Evolutionary conservation across 2,888 invertebrate species (phyloP).

Genomic region (Kryphioiulus occultus): DNA sequence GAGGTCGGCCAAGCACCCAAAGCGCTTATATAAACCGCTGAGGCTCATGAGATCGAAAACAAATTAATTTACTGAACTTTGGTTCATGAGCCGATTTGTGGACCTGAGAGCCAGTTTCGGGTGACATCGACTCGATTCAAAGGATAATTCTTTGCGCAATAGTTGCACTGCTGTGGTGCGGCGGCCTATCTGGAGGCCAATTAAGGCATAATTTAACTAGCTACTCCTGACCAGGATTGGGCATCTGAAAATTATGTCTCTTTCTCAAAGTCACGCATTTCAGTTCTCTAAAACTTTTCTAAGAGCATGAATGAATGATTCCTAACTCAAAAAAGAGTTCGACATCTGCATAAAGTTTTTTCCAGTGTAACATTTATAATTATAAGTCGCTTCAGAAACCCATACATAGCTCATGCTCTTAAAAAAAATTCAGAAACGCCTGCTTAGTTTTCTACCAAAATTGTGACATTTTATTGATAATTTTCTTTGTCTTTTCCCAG

Average conservation of each 20-base stretch:
- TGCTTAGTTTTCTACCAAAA: no score
- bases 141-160: slow-evolving; percentile 2
- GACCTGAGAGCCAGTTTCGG: background rate
- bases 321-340: no score
- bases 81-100: background rate
- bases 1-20: slow-evolving; percentile 14
- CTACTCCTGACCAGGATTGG: background rate
- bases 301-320: no score
- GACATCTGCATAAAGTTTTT: no score
- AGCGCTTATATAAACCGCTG: background rate
- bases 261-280: no score
- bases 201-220: background rate
- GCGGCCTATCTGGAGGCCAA: background rate
- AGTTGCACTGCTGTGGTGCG: background rate
- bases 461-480: no score
- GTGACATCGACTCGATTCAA: background rate
- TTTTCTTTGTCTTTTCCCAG: background rate
- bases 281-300: no score
- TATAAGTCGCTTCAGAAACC: no score
- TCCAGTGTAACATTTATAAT: no score
- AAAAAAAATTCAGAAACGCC: no score
- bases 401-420: no score
- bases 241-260: background rate
- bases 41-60: background rate
- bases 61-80: background rate